Base-by-base conservation (phyloP, 2,797 vertebrate genomes). In the Premnoplex brunnescens region DNA sequence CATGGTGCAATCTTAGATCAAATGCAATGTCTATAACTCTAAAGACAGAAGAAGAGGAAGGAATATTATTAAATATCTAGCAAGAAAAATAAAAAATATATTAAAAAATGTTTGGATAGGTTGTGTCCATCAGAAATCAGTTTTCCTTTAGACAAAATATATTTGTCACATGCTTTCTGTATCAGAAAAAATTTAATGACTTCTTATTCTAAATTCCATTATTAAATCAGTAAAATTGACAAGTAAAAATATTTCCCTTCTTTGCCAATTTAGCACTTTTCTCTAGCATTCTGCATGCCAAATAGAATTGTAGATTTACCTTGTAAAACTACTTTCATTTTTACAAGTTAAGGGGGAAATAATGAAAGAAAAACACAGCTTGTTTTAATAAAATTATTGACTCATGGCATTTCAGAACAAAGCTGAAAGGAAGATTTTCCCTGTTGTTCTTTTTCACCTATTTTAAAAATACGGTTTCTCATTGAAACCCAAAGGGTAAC, bases 181-280 rank as follows among this genome's bases (percentile, higher is more conserved):
- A 72, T 90, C 54, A 85, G 59, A 89, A 88, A 7, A 52, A 36
- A 83, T 85, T 93, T 75, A 81, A 74, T 77, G 43, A 81, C 27
- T 95, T 96, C n/a, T 78, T 90, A 37, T 20, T 87, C 27, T 63
- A 44, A 92, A 80, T 95, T 92, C 51, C 66, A 60, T 92, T 95
- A 83, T 67, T 94, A 68, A 90, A 3, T 87, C 69, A 73, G 37
- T 77, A 56, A 89, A 81, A 23, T 27, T 62, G 68, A 93, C 73
- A 79, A 93, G 91, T 52, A 87, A 89, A 96, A 89, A 88, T 93
- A 93, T 67, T 86, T 83, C 30, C 48, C 43, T 92, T 91, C 12
- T 2, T 64, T 94, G 78, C 67, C 51, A 92, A 22, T 81, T 95
- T 78, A 84, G 48, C 72, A 91, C 28, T 94, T 93, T 89, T 76